These are phyloP conservation scores for Drosophila fulvimacula DNA, from an alignment of 2,888 invertebrate species.

Conservation along the genomic window DNA sequence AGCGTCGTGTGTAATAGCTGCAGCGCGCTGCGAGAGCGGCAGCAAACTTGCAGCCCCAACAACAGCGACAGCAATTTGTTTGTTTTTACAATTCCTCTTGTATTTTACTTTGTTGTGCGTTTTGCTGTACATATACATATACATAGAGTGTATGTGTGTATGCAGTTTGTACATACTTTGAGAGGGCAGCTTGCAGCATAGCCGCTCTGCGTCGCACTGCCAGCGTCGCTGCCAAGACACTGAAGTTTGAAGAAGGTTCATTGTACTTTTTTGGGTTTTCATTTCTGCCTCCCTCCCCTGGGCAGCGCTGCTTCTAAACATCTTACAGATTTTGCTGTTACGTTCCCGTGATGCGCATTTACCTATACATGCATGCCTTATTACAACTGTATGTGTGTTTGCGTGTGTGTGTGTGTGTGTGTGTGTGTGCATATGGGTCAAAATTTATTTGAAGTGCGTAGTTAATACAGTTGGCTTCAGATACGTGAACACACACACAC, in stretches of 20 bases:
- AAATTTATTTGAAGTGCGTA: slow-evolving; percentile 49
- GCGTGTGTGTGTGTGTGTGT: background rate
- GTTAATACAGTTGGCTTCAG: slow-evolving; percentile 1
- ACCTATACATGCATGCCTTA: slow-evolving; percentile 4
- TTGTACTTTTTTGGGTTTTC: slow-evolving; percentile 70
- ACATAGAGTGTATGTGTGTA: too few species aligned
- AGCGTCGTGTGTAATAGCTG: slow-evolving; percentile 26
- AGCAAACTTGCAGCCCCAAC: slow-evolving; percentile 49
- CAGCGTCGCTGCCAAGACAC: slow-evolving; percentile 36
- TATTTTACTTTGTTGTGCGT: slow-evolving; percentile 61
- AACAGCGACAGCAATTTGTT: slow-evolving; percentile 61
- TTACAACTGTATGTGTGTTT: background rate
- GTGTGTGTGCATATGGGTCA: slow-evolving; percentile 54
- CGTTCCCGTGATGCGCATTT: slow-evolving; percentile 29
- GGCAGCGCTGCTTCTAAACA: slow-evolving; percentile 34
- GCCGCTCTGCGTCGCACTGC: slow-evolving; percentile 35
- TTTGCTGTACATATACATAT: slow-evolving; percentile 35
- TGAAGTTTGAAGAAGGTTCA: slow-evolving; percentile 66
- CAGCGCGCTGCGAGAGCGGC: slow-evolving; percentile 28
- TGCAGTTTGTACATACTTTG: background rate
- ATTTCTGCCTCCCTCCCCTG: slow-evolving; percentile 28
- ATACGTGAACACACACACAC: background rate
- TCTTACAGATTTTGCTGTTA: slow-evolving; percentile 33
- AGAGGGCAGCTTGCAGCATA: slow-evolving; percentile 44
- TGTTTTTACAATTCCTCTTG: slow-evolving; percentile 72